Percentiles rank a stretch among this genome's conserved stretches.
phyloP scores from a whole-genome alignment of 2,888 invertebrate genomes.

The Polydrusus tereticollis region DNA sequence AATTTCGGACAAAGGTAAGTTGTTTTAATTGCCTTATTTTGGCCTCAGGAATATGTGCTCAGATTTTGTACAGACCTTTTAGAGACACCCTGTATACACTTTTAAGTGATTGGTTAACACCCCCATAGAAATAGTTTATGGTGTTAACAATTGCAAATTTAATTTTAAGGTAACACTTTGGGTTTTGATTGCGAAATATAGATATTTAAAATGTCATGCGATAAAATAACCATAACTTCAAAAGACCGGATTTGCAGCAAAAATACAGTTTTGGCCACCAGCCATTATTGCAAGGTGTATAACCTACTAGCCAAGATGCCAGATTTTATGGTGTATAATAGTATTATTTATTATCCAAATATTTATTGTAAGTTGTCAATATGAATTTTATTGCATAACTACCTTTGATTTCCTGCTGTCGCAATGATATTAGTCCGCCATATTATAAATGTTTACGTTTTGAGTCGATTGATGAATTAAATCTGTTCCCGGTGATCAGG shows the following conservation, averaged over 20 bases:
- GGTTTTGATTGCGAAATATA: no score
- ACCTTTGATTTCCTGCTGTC: background rate
- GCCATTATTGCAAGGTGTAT: conserved; percentile 19
- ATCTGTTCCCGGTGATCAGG: no score
- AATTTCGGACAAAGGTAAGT: no score
- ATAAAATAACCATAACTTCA: background rate
- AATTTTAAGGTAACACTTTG: no score
- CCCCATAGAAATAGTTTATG: no score
- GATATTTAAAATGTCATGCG: background rate
- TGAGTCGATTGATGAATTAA: background rate
- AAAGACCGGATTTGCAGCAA: background rate
- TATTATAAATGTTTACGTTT: background rate
- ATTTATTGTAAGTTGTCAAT: background rate
- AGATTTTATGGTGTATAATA: conserved; percentile 2
- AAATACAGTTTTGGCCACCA: conserved; percentile 13
- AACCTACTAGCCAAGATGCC: conserved; percentile 11
- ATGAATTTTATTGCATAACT: background rate
- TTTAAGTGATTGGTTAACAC: no score
- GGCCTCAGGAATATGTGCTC: no score
- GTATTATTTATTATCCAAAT: background rate
- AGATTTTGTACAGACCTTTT: no score
- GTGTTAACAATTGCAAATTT: no score
- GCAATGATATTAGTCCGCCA: background rate
- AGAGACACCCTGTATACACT: no score
- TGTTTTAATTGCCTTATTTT: no score